Percentiles rank a stretch among this genome's conserved stretches.
These are phyloP conservation scores for Halocynthia aurantium DNA, from an alignment of 23 tunicate genomes.

Conservation along the genomic window DNA sequence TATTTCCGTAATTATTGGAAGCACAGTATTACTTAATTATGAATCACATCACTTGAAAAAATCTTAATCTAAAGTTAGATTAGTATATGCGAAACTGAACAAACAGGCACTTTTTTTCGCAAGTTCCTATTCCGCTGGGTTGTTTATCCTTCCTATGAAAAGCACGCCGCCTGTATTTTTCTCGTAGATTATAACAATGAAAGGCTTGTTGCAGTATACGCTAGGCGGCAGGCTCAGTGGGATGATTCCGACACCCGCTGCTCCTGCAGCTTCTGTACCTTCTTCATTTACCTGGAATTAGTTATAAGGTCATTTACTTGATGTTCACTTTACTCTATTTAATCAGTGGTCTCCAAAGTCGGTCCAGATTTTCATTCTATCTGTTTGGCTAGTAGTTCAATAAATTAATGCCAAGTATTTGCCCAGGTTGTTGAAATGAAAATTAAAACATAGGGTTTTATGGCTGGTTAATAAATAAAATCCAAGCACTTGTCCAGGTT, in stretches of 20 bases:
- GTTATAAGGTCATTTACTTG: background rate
- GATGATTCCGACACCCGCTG: constrained; percentile 14
- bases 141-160: constrained; percentile 41
- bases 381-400: too few species aligned
- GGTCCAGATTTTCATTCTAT: too few species aligned
- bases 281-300: constrained; percentile 32
- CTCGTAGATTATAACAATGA: constrained; percentile 42
- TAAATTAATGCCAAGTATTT: too few species aligned
- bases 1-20: too few species aligned
- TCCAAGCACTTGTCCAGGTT: too few species aligned
- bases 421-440: too few species aligned
- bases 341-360: too few species aligned
- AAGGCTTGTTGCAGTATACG: constrained; percentile 27
- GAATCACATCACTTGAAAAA: too few species aligned
- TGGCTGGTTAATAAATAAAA: too few species aligned
- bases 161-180: constrained; percentile 31
- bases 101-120: background rate
- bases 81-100: background rate
- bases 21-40: too few species aligned
- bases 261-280: constrained; percentile 53
- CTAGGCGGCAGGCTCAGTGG: constrained; percentile 13
- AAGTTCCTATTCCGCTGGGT: constrained; percentile 17
- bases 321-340: background rate
- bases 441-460: too few species aligned
- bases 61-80: too few species aligned